These are phyloP conservation scores for Colletes latitarsis DNA, from an alignment of 1,140 invertebrate species.

Conservation along the genomic window DNA sequence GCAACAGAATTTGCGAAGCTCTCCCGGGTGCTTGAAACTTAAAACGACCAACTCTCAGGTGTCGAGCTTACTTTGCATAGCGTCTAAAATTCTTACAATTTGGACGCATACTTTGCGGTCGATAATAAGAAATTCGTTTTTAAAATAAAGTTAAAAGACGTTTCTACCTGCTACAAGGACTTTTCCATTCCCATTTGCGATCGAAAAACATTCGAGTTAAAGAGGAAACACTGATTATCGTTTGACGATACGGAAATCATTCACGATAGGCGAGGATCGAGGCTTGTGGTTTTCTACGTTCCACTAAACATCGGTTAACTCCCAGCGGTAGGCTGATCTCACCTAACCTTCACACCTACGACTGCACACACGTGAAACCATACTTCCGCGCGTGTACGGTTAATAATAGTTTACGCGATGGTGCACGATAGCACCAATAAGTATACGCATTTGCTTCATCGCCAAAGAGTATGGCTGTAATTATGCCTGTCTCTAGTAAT, in stretches of 20 bases:
- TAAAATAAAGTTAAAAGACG: too few species aligned
- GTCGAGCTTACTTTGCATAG: too few species aligned
- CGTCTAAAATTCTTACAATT: too few species aligned
- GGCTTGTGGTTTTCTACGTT: constrained; percentile 38
- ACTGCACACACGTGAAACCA: constrained; percentile 18
- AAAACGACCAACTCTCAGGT: too few species aligned
- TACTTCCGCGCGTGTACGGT: constrained; percentile 8
- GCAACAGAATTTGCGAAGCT: too few species aligned
- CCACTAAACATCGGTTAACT: constrained; percentile 36
- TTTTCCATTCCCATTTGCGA: too few species aligned
- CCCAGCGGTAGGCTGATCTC: constrained; percentile 15
- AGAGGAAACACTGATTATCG: background rate
- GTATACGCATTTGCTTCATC: background rate
- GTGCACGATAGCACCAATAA: background rate
- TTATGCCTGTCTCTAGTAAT: background rate
- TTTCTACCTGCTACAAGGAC: too few species aligned
- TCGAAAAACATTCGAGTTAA: too few species aligned
- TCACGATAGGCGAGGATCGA: constrained; percentile 29
- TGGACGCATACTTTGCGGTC: too few species aligned
- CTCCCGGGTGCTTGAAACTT: too few species aligned
- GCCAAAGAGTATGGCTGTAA: background rate
- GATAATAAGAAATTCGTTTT: too few species aligned
- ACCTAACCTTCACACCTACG: constrained; percentile 20
- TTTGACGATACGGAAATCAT: background rate
- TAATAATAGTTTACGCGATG: background rate